Base-by-base conservation (phyloP, 2,888 invertebrate genomes). In the Dendrolimus houi region DNA sequence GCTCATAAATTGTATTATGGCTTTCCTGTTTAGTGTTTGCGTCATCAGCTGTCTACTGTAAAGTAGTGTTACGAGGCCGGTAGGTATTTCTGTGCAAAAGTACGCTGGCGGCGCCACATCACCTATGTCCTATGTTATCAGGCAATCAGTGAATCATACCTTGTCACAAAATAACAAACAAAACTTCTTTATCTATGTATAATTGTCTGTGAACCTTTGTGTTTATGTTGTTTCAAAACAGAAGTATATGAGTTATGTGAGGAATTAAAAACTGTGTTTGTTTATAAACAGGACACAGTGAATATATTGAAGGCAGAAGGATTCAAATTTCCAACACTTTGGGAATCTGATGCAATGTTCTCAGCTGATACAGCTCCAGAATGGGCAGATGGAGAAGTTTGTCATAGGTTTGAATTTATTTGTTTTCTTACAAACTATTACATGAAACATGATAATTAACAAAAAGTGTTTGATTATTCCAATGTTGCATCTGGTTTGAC, bases 341-440 rank as follows among this genome's bases (percentile, higher is more conserved):
- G 96, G 76, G 99, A 99, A 87, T 96, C 98, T 59, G 99, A 99
- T 87, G 99, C 99, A 52, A 99, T 99, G 99, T 99, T 99, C 84
- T 94, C 95, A 58, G 97, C 99, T 7, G 98, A 99, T 79, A 96
- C 96, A 40, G 99, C 99, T 10, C 99, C 99, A 0, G 97, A 97
- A 75, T 99, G 99, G 99, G 96, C 95, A 2, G 99, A 99, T 77
- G 98, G 98, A 13, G 96, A 97, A 75, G 95, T 95, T 9, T 99
- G 99, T 74, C 97, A 98, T 87, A 94, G 91, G 91, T 88, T 65
- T 62, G 72, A 66, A 54, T 55, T 29, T 56, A 40, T 42, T 41
- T 47, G 12, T 47, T 29, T 29, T 29, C 3, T 29, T 29, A 29
- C 29, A 29, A 29, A 29, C 29, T 29, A 29, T 3, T 6, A 29